A percentile compares a stretch with the other conserved stretches of the same genome.
Conservation (phyloP, 2,888 invertebrate genomes). For the Odontomyia ornata region DNA sequence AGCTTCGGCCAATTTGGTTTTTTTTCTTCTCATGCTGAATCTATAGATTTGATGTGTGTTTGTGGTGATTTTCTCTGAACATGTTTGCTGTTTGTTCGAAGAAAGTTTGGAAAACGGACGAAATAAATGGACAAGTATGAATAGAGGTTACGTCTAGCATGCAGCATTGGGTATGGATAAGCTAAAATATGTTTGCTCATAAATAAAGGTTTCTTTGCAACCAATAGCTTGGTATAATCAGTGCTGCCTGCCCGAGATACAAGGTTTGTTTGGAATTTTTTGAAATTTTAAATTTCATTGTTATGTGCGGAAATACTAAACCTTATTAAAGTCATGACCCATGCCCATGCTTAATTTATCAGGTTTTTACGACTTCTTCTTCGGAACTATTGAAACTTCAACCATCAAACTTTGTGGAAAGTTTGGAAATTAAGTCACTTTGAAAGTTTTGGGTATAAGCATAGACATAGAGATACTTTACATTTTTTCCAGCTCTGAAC, state of each 20-base stretch:
- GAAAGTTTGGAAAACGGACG: neutral
- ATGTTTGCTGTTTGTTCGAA: slow-evolving; percentile 8
- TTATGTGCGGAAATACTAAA: no score
- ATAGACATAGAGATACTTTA: no score
- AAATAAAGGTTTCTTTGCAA: slow-evolving; percentile 16
- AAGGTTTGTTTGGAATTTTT: no score
- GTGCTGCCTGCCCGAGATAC: slow-evolving; percentile 17
- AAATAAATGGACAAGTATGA: slow-evolving; percentile 13
- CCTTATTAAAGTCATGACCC: no score
- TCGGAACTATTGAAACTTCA: no score
- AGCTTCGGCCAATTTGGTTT: neutral
- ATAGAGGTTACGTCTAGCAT: neutral
- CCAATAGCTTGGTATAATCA: neutral
- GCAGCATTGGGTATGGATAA: neutral
- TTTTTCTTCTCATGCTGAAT: neutral
- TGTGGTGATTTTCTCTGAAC: neutral
- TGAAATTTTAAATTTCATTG: no score
- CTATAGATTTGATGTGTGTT: neutral
- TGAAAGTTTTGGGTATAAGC: no score
- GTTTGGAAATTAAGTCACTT: no score
- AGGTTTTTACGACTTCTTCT: no score
- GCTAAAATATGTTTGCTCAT: slow-evolving; percentile 36
- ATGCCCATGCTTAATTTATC: no score
- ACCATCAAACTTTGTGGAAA: no score
- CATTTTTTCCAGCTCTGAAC: no score